Base-by-base conservation (phyloP, 2,888 invertebrate species). In the Eumerus sabulonum region DNA sequence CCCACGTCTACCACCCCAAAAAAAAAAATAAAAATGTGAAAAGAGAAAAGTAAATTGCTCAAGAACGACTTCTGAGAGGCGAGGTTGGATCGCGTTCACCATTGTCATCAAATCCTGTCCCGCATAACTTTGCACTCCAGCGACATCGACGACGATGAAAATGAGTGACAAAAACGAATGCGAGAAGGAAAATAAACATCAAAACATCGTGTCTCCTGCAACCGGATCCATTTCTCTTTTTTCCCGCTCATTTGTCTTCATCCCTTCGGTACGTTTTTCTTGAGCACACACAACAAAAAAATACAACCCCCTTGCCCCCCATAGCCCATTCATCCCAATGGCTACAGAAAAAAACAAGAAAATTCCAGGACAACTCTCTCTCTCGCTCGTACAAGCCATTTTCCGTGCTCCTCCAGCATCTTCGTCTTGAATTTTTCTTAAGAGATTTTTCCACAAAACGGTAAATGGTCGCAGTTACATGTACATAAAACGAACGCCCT, bases 391-490 rank as follows among this genome's bases (percentile, higher is more conserved):
- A 59, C 64, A 17, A 35, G 14, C 59, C 27, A 36, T 14, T 12
- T 9, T 14, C 7, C 27, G 27, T 27, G 27, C 27, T 27, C 7
- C 27, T 16, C 35, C 40, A 53, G 42, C 51, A 67, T 63, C 62
- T 44, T 67, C 42, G 44, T 74, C 60, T 70, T 60, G 74, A 48
- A 54, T 79, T 79, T 81, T 81, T 81, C 81, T 81, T 81, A 81
- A 81, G 81, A 81, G 81, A 81, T 72, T 81, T 68, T 77, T 81
- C 81, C 76, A 76, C 81, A 76, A 54, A 81, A 76, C 70, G 59
- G 76, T 72, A 81, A 81, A 81, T 76, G 76, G 76, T 71, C 62
- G 67, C 76, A 71, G 71, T 63, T 51, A 81, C 71, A 81, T 72
- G 62, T 76, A 81, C 71, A 76, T 81, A 76, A 71, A 66, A 66